phyloP scores from a whole-genome alignment of 1,140 invertebrate species.

The Glomeris maerens region DNA sequence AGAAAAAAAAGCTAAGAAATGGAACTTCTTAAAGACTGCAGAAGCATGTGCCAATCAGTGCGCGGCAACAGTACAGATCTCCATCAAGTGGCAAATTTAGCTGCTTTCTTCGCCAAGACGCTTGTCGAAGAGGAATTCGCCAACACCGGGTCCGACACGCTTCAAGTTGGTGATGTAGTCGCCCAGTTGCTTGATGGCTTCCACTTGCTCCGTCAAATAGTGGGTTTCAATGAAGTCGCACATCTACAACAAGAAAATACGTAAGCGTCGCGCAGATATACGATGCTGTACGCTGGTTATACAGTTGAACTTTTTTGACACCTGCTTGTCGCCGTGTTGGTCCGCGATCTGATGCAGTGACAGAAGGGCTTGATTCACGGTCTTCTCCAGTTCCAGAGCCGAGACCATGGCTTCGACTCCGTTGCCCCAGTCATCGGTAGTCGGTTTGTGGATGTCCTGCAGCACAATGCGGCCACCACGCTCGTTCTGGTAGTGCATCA shows the following conservation, averaged over 20 bases:
- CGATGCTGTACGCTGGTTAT: no score
- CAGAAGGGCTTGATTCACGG: conserved; percentile 41
- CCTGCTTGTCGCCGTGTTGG: conserved; percentile 31
- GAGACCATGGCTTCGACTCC: conserved; percentile 41
- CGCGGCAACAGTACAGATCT: no score
- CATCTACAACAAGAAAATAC: conserved; percentile 21
- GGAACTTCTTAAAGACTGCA: no score
- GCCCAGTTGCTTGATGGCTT: conserved; percentile 43
- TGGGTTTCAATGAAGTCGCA: conserved; percentile 42
- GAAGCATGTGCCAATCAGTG: no score
- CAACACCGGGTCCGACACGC: conserved; percentile 42
- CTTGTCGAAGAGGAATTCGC: conserved; percentile 47
- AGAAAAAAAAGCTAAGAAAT: no score
- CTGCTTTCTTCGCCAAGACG: no score
- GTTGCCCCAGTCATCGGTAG: conserved; percentile 39
- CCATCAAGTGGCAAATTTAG: no score
- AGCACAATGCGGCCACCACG: conserved; percentile 43
- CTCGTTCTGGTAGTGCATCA: conserved; percentile 47
- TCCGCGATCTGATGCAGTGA: conserved; percentile 34
- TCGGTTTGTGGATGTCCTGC: conserved; percentile 36
- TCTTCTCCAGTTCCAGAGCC: conserved; percentile 44
- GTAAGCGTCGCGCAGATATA: no score
- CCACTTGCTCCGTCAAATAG: conserved; percentile 44
- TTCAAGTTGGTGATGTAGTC: conserved; percentile 43
- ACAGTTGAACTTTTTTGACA: no score